phyloP scores from a whole-genome alignment of 2,113 vertebrate species.

The Onychostruthus taczanowskii region DNA sequence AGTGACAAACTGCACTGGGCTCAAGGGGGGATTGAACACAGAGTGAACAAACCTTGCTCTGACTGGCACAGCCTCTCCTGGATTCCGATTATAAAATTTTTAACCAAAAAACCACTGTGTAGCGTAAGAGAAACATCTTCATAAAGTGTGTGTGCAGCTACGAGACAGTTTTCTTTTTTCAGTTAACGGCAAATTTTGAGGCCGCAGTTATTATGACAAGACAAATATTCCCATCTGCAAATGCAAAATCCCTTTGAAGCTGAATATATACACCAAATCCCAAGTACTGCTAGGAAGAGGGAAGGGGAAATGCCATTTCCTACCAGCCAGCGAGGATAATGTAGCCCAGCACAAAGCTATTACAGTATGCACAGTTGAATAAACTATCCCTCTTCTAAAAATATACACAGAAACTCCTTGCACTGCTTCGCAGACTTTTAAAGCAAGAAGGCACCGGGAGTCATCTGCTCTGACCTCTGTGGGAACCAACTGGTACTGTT shows the following conservation, averaged over 20 bases:
- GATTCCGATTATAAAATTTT: neutral
- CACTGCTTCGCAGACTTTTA: neutral
- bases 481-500: neutral
- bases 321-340: neutral
- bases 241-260: neutral
- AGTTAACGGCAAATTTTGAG: neutral
- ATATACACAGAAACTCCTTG: neutral
- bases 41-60: neutral
- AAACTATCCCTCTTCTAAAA: neutral
- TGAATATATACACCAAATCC: neutral
- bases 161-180: neutral
- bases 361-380: neutral
- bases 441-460: neutral
- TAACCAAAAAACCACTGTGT: neutral
- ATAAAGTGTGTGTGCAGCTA: neutral
- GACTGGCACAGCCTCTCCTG: neutral
- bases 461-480: neutral
- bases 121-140: neutral
- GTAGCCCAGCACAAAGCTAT: neutral
- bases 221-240: neutral
- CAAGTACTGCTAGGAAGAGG: neutral
- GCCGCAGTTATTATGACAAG: neutral
- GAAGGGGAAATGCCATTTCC: neutral
- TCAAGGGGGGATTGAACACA: neutral
- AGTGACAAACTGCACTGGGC: neutral